A percentile compares a stretch with the other conserved stretches of the same genome.
Conservation (phyloP, 2,888 invertebrate species). For the Phengaris alcon region DNA sequence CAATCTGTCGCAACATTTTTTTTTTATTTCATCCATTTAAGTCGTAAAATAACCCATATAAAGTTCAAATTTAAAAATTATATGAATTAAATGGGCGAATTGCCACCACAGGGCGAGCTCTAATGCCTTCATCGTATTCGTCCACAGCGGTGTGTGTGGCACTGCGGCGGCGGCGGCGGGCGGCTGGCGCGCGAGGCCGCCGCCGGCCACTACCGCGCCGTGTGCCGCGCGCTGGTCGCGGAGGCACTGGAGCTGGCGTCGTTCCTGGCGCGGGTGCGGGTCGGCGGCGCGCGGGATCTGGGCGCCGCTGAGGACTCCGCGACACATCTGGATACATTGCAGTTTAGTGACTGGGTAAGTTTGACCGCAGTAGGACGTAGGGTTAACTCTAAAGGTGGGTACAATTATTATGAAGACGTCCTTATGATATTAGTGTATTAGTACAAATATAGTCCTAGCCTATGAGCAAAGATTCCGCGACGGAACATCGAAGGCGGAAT, state of each 20-base stretch:
- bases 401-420: no score
- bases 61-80: no score
- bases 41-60: no score
- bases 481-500: not conserved
- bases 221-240: slow-evolving; percentile 93
- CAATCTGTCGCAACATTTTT: no score
- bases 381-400: no score
- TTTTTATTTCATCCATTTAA: no score
- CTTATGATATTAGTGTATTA: no score
- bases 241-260: slow-evolving; percentile 94
- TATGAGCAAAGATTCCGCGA: not conserved
- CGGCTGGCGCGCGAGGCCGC: slow-evolving; percentile 79
- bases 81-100: no score
- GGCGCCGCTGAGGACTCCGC: slow-evolving; percentile 83
- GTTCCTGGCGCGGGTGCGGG: slow-evolving; percentile 91
- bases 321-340: slow-evolving; percentile 87
- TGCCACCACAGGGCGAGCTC: no score
- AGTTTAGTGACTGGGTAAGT: slow-evolving; percentile 94
- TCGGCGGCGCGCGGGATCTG: slow-evolving; percentile 82
- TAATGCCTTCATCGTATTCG: not conserved
- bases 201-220: slow-evolving; percentile 92
- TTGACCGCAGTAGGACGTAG: not conserved
- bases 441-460: no score
- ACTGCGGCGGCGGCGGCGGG: slow-evolving; percentile 68
- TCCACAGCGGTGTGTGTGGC: slow-evolving; percentile 69